phyloP scores from a whole-genome alignment of 2,888 invertebrate genomes.

The Xylota segnis region DNA sequence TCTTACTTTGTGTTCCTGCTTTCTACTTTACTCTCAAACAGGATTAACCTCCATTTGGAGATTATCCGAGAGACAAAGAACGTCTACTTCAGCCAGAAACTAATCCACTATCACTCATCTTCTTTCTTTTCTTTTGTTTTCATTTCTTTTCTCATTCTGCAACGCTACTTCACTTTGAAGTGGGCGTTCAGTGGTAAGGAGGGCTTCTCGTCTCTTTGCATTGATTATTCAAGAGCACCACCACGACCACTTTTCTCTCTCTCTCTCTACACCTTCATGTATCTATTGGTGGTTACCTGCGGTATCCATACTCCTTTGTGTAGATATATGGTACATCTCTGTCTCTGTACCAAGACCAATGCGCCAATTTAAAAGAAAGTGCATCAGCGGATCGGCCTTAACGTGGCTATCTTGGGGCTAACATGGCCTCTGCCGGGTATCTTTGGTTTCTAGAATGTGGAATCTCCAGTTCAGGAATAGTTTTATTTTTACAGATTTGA shows the following conservation, averaged over 20 bases:
- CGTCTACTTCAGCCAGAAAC: conserved; percentile 25
- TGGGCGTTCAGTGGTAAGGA: conserved; percentile 37
- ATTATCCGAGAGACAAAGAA: conserved; percentile 43
- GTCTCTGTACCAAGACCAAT: neutral
- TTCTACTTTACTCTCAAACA: conserved; percentile 42
- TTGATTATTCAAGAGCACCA: conserved; percentile 48
- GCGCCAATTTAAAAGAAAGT: conserved; percentile 27
- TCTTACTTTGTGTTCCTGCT: neutral
- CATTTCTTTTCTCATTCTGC: neutral
- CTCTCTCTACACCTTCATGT: neutral
- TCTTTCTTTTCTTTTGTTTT: conserved; percentile 14
- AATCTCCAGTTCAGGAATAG: conserved; percentile 22
- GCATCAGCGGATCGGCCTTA: conserved; percentile 15
- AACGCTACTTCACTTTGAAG: conserved; percentile 32
- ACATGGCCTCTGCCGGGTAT: neutral
- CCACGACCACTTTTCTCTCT: neutral
- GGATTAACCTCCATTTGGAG: conserved; percentile 49
- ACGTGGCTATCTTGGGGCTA: neutral
- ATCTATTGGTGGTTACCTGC: conserved; percentile 18
- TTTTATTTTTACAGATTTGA: conserved; percentile 19
- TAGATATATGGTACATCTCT: conserved; percentile 8
- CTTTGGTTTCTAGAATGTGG: conserved; percentile 1
- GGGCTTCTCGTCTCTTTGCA: conserved; percentile 30
- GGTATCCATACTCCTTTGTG: conserved; percentile 30
- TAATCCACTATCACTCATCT: conserved; percentile 19